phyloP scores from a whole-genome alignment of 2,797 vertebrate species.

The Rhabdophis nuchalis region DNA sequence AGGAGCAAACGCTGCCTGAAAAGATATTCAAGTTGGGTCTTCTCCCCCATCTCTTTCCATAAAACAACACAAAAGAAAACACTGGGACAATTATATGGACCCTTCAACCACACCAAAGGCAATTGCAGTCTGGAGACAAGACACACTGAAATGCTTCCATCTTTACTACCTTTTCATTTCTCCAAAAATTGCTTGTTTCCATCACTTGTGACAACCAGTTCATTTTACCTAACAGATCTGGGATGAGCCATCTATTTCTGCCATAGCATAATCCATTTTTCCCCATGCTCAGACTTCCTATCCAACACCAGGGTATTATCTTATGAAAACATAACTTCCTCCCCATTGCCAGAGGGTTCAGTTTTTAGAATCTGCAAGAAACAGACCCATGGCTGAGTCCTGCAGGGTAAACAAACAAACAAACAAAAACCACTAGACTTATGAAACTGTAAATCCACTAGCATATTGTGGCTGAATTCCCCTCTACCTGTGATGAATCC shows the following conservation, averaged over 20 bases:
- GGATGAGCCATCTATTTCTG: background rate
- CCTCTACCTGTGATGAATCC: background rate
- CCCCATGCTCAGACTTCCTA: background rate
- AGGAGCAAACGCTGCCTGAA: background rate
- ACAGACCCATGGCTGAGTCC: background rate
- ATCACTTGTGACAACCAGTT: background rate
- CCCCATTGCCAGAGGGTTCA: background rate
- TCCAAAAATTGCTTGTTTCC: background rate
- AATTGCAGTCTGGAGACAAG: background rate
- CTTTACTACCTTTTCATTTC: background rate
- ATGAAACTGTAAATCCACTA: background rate
- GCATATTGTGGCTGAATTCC: background rate
- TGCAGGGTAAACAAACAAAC: background rate
- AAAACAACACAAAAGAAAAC: background rate
- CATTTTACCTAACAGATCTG: background rate
- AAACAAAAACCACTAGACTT: background rate
- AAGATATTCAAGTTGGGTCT: background rate
- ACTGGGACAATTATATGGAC: background rate
- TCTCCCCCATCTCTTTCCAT: background rate
- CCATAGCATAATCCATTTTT: background rate
- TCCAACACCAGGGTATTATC: background rate
- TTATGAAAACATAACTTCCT: conserved; percentile 16
- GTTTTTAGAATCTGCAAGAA: background rate
- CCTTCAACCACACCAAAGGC: background rate
- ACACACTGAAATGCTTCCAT: background rate